A percentile compares a stretch with the other conserved stretches of the same genome.
phyloP scores from a whole-genome alignment of 2,797 vertebrate genomes.

The Alcedo quadribrachys region DNA sequence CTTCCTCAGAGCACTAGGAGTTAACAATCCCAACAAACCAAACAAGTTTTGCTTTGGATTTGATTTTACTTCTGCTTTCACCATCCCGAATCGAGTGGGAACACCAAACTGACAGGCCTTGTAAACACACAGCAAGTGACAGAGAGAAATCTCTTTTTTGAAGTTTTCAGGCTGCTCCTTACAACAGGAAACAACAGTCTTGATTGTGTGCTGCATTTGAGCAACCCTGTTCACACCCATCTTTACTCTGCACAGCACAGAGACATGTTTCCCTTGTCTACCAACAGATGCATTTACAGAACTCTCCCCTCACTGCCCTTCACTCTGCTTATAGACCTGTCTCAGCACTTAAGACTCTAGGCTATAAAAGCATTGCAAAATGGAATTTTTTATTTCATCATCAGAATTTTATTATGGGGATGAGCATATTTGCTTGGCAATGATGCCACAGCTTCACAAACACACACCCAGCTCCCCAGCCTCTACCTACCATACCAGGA shows the following conservation, averaged over 20 bases:
- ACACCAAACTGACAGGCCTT: not conserved
- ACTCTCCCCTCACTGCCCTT: not conserved
- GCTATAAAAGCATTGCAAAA: not conserved
- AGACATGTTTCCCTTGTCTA: not conserved
- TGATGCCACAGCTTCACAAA: not conserved
- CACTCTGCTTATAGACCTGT: not conserved
- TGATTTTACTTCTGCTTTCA: conserved; percentile 29
- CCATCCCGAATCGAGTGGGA: conserved; percentile 25
- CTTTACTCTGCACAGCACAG: not conserved
- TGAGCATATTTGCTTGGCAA: not conserved
- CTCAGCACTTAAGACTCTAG: not conserved
- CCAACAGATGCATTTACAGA: not conserved
- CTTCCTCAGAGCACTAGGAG: not conserved
- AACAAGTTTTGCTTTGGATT: not conserved
- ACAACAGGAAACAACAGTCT: not conserved
- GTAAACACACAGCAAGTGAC: not conserved
- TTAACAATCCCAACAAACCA: not conserved
- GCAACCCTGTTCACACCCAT: not conserved
- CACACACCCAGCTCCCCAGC: not conserved
- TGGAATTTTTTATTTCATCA: not conserved
- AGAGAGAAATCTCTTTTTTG: not conserved
- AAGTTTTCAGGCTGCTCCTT: not conserved
- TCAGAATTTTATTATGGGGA: not conserved
- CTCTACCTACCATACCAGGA: not conserved
- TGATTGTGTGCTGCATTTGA: not conserved